Base-by-base conservation (phyloP, 2,888 invertebrate genomes). In the Diarsia rubi region DNA sequence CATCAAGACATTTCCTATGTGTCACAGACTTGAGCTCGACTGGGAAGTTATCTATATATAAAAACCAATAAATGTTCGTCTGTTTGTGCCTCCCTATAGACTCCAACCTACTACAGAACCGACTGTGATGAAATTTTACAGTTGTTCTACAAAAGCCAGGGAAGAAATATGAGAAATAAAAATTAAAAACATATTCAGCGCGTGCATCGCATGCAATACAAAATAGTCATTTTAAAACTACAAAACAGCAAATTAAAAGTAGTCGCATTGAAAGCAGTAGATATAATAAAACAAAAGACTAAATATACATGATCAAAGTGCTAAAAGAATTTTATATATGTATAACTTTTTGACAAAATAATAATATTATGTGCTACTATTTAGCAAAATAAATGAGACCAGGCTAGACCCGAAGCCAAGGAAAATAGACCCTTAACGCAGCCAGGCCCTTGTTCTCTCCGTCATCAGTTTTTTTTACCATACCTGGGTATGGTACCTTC, bases 191-290 rank as follows among this genome's bases (percentile, higher is more conserved):
- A 37, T 37, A 37, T 37, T 37, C 37, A 37, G 37, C 37, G 37
- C 37, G 37, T 45, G 9, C 57, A 59, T 9, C 27, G 27, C 27
- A 57, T 19, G 1, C 57, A n/a, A 5, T 12, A 14, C 54, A 0
- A 27, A 31, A 19, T 19, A 31, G 4, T 31, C 19, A 42, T 47
- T 69, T 49, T 47, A n/a, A 16, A 24, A 45, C 0, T 8, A 19
- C 42, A 4, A 59, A 60, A 78, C 31, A n/a, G 6, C 45, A 52
- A 64, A 45, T 49, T 21, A 1, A 52, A 42, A 52, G 14, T 45
- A 73, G 4, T 80, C 84, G 84, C 84, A 67, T 54, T 57, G 80
- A 64, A 73, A 63, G 47, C n/a, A 37, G 14, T 19, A 37, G 37
- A 8, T 37, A 45, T 27, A 47, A 45, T 21, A 52, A 67, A 42